phyloP scores from a whole-genome alignment of 2,113 vertebrate species.

The Phylloscopus whistleri region DNA sequence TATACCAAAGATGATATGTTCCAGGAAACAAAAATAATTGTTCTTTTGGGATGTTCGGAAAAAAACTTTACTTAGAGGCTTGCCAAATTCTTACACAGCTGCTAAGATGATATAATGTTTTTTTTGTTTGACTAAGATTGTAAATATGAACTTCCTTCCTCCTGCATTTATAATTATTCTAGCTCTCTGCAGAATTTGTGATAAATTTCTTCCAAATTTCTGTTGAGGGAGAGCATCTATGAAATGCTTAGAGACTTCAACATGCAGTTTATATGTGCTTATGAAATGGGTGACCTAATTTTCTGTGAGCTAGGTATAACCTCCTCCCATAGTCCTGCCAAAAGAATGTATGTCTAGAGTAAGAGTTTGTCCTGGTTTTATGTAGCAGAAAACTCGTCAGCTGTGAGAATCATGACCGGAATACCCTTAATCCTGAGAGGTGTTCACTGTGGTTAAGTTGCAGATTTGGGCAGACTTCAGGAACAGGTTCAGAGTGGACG shows the following conservation, averaged over 20 bases:
- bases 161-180: conserved; percentile 26
- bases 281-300: conserved; percentile 35
- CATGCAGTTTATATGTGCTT: background rate
- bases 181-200: background rate
- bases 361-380: background rate
- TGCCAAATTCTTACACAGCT: conserved; percentile 63
- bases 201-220: background rate
- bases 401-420: background rate
- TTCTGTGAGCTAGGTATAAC: conserved; percentile 1
- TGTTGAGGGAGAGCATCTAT: background rate
- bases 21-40: conserved; percentile 61
- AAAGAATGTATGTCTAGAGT: background rate
- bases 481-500: background rate
- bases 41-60: conserved; percentile 44
- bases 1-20: conserved; percentile 42
- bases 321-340: background rate
- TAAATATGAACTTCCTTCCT: conserved; percentile 63
- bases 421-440: background rate
- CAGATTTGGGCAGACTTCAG: background rate
- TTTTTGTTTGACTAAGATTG: conserved; percentile 27
- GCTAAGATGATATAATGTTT: conserved; percentile 52
- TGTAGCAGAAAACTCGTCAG: background rate
- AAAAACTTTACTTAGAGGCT: conserved; percentile 8
- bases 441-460: background rate
- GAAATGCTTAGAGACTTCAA: background rate